Evolutionary conservation across 2,113 vertebrate genomes (phyloP).

Genomic region (Triplophysa rosa): DNA sequence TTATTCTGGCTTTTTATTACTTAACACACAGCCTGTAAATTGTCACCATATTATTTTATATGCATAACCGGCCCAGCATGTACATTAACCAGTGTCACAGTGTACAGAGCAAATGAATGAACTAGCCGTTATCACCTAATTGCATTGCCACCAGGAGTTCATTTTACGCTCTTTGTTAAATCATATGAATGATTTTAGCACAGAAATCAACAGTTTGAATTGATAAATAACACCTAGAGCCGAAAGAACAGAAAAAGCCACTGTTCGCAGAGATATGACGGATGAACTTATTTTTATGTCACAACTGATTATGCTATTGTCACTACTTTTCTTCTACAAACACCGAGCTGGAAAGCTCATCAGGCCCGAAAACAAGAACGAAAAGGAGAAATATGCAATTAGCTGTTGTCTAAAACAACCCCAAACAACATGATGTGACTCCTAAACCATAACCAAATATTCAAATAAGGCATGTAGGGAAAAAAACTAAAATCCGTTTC

Average conservation of each 20-base stretch:
- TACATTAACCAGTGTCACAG: conserved; percentile 4
- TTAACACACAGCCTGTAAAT: too few relatives aligned
- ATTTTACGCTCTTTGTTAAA: conserved; percentile 47
- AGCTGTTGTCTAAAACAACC: conserved; percentile 36
- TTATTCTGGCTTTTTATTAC: too few relatives aligned
- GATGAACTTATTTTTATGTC: conserved; percentile 28
- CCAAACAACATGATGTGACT: conserved; percentile 22
- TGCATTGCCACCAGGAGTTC: conserved; percentile 55
- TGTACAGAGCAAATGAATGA: conserved; percentile 47
- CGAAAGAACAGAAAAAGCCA: conserved; percentile 8
- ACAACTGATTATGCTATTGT: conserved; percentile 5
- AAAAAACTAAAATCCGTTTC: conserved; percentile 62
- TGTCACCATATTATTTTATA: too few relatives aligned
- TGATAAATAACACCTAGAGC: conserved; percentile 50
- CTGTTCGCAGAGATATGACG: conserved; percentile 26
- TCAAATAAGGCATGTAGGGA: conserved; percentile 19
- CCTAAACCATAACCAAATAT: conserved; percentile 21
- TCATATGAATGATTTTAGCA: conserved; percentile 49
- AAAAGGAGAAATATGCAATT: conserved; percentile 42
- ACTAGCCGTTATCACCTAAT: conserved; percentile 62
- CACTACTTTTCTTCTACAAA: conserved; percentile 20
- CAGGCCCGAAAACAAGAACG: conserved; percentile 32
- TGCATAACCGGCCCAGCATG: neutral
- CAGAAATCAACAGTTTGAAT: conserved; percentile 49
- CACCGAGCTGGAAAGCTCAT: conserved; percentile 36